Conservation (phyloP, 2,113 vertebrate species). For the Heliornis fulica region DNA sequence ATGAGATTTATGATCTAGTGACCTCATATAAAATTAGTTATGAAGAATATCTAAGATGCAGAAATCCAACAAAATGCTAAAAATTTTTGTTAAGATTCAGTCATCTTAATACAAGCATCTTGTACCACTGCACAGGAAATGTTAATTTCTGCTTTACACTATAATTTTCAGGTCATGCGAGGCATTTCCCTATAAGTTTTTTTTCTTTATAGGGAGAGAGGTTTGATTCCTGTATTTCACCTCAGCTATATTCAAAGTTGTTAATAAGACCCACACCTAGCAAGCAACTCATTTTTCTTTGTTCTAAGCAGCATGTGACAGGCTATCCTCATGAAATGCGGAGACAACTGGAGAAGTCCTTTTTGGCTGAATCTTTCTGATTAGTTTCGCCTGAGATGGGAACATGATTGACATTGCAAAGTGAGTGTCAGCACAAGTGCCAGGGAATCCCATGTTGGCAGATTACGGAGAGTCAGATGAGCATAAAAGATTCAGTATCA, state of each 20-base stretch:
- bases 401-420: neutral
- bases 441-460: neutral
- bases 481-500: neutral
- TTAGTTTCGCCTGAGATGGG: neutral
- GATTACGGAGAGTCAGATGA: neutral
- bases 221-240: neutral
- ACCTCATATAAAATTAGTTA: neutral
- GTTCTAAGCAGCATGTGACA: neutral
- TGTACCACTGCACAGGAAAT: neutral
- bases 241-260: neutral
- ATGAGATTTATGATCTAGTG: neutral
- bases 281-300: neutral
- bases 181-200: neutral
- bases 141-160: neutral
- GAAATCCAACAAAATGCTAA: neutral
- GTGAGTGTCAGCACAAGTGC: neutral
- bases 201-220: neutral
- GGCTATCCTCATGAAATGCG: accelerated
- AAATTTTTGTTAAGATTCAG: neutral
- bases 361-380: neutral
- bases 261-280: neutral
- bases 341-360: accelerated
- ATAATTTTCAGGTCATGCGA: neutral
- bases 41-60: neutral
- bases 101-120: neutral